A percentile compares a stretch with the other conserved stretches of the same genome.
Evolutionary conservation across 2,797 vertebrate genomes (phyloP).

Genomic region (Cirrhinus molitorella): DNA sequence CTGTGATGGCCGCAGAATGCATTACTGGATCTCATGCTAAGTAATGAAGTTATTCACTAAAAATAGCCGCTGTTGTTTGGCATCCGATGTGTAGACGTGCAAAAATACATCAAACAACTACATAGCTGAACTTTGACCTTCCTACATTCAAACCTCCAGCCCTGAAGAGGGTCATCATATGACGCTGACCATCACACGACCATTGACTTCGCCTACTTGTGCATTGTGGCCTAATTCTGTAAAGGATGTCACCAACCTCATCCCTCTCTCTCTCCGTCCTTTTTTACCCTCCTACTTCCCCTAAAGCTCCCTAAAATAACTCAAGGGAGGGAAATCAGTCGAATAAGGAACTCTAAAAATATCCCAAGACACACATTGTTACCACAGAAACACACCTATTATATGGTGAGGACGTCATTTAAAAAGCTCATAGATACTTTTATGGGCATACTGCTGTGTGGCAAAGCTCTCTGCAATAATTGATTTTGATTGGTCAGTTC

Average conservation of each 20-base stretch:
- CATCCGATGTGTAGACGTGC: not conserved
- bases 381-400: constrained; percentile 33
- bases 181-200: not conserved
- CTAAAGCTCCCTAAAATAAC: constrained; percentile 40
- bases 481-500: not conserved
- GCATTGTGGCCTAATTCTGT: constrained; percentile 7
- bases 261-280: not conserved
- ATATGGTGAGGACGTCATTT: not conserved
- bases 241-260: constrained; percentile 22
- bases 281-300: constrained; percentile 40
- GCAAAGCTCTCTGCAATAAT: not conserved
- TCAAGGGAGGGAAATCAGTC: constrained; percentile 41
- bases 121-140: constrained; percentile 10
- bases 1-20: not conserved
- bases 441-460: not conserved
- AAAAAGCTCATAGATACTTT: not conserved
- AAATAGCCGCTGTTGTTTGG: constrained; percentile 11
- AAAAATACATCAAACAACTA: not conserved
- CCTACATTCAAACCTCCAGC: not conserved
- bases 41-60: not conserved
- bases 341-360: constrained; percentile 65
- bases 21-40: not conserved
- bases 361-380: constrained; percentile 42
- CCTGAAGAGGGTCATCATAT: not conserved
- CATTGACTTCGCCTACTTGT: constrained; percentile 23